Base-by-base conservation (phyloP, 2,113 vertebrate species). In the Tinamus guttatus region DNA sequence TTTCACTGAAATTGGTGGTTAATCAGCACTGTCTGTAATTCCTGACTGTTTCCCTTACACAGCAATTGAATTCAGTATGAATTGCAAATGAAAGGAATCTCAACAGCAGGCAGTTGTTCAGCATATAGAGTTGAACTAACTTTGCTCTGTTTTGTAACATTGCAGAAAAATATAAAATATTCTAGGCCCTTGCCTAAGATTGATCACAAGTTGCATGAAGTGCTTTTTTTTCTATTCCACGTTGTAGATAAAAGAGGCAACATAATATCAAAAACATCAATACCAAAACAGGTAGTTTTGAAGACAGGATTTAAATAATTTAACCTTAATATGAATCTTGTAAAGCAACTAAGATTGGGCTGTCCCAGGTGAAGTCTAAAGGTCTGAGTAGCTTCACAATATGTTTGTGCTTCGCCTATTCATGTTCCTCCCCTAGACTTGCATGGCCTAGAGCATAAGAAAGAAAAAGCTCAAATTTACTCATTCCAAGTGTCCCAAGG, bases 1-100 rank as follows among this genome's bases (percentile, higher is more conserved):
- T 94, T 94, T 95, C 87, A 96, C 76, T 92, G 83, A 96, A 95
- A 94, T 58, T 88, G 94, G 93, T 95, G 85, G 92, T 91, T 97
- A 95, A 97, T 97, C 92, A 90, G 87, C 94, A 93, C 90, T 88
- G 90, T 80, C 92, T 96, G 89, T 94, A 95, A 95, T 97, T 96
- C 93, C 80, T 69, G 43, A 69, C 43, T 93, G 80, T 95, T 96
- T 91, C 58, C 47, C 93, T 96, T 90, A 94, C 85, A 78, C 89
- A 96, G 95, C 94, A 95, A 64, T 21, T 93, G 87, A 95, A 93
- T 77, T 95, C 87, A 85, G 60, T 74, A 87, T 87, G 95, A 97
- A 96, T 80, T 94, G 91, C 93, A 95, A 96, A 94, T 95, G 91
- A 94, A 95, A 93, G 51, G 79, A 77, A 87, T 82, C 64, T 90